Evolutionary conservation across 2,113 vertebrate genomes (phyloP).

Genomic region (Gadus macrocephalus): DNA sequence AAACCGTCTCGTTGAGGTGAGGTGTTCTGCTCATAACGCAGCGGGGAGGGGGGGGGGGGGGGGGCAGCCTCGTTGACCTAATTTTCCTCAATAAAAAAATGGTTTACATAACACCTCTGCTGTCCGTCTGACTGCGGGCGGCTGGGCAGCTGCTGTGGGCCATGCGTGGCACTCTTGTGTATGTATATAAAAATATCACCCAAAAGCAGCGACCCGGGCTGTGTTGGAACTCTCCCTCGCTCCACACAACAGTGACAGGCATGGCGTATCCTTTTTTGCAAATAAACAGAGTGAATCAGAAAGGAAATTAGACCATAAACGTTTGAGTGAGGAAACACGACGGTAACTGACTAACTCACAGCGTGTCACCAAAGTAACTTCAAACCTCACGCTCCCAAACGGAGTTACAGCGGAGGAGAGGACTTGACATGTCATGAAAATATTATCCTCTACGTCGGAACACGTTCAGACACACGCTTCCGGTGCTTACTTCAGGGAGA

Average conservation of each 20-base stretch:
- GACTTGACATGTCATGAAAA: no score
- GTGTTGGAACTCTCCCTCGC: background rate
- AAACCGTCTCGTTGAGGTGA: slow-evolving; percentile 44
- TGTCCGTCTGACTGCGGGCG: slow-evolving; percentile 46
- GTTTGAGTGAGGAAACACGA: no score
- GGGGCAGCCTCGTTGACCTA: slow-evolving; percentile 38
- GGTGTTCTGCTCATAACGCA: slow-evolving; percentile 66
- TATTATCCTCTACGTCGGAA: no score
- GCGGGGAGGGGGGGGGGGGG: slow-evolving; percentile 17
- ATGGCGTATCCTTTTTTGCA: no score
- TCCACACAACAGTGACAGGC: background rate
- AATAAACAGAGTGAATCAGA: no score
- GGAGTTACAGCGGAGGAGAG: no score
- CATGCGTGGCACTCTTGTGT: slow-evolving; percentile 51
- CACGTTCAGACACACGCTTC: no score
- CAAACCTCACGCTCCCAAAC: no score
- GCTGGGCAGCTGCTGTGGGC: slow-evolving; percentile 59
- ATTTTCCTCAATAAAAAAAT: slow-evolving; percentile 64
- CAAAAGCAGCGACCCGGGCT: slow-evolving; percentile 14
- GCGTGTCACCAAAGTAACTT: no score
- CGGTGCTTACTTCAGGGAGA: no score
- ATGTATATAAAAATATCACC: slow-evolving; percentile 42
- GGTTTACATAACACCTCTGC: slow-evolving; percentile 70
- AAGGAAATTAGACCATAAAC: no score
- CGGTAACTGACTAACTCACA: no score